Conservation (phyloP, 2,888 invertebrate species). For the Erebia aethiops region DNA sequence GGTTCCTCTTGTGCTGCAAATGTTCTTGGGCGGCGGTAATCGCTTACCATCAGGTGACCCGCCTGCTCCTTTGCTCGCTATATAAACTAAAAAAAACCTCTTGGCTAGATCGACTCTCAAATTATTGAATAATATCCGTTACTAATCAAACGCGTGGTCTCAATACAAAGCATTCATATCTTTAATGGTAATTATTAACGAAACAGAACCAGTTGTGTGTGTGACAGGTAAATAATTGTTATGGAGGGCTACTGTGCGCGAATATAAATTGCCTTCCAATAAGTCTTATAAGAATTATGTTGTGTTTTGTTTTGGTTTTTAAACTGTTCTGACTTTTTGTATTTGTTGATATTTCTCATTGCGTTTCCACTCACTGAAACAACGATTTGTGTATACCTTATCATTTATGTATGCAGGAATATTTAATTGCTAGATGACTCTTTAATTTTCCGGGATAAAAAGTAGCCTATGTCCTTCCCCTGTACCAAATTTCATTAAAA, state of each 20-base stretch:
- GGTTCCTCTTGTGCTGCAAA: too few relatives aligned
- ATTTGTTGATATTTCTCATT: background rate
- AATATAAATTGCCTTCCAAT: slow-evolving; percentile 22
- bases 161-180: slow-evolving; percentile 14
- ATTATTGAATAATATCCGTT: background rate
- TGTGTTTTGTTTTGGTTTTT: slow-evolving; percentile 7
- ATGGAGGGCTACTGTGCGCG: slow-evolving; percentile 23
- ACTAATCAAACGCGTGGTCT: background rate
- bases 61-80: too few relatives aligned
- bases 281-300: slow-evolving; percentile 22
- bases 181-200: slow-evolving; percentile 19
- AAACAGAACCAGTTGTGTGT: slow-evolving; percentile 20
- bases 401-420: background rate
- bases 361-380: too few relatives aligned
- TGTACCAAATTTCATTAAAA: too few relatives aligned
- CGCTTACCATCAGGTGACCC: too few relatives aligned
- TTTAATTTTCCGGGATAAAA: too few relatives aligned
- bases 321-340: background rate
- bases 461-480: too few relatives aligned
- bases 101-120: background rate
- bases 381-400: too few relatives aligned
- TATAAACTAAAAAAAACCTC: too few relatives aligned
- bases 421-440: too few relatives aligned
- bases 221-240: slow-evolving; percentile 26
- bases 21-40: too few relatives aligned